Evolutionary conservation across 2,888 invertebrate genomes (phyloP).

Genomic region (Pterobdella sp.): DNA sequence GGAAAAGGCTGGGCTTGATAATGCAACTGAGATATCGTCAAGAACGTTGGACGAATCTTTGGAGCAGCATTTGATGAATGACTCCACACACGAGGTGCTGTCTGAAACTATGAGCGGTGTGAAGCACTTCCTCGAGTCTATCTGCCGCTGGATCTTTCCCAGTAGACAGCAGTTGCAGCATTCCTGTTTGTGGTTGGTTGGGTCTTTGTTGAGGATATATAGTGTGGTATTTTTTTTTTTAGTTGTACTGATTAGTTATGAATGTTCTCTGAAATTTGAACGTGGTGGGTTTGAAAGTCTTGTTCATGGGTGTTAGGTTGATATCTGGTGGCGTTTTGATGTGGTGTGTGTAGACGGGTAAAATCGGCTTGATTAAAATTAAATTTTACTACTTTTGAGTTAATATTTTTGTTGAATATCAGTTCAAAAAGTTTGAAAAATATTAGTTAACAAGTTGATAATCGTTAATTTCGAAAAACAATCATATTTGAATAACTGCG

Average conservation of each 20-base stretch:
- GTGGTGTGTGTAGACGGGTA: no score
- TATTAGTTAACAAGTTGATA: no score
- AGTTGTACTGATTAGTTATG: not conserved
- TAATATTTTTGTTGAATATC: no score
- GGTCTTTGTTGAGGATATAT: not conserved
- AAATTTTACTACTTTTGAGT: no score
- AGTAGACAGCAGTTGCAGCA: slow-evolving; percentile 49
- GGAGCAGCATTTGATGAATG: slow-evolving; percentile 44
- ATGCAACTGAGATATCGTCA: not conserved
- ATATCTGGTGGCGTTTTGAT: no score
- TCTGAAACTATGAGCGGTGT: slow-evolving; percentile 26
- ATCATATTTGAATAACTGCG: no score
- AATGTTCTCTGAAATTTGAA: not conserved
- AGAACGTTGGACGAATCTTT: not conserved
- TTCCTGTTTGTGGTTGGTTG: slow-evolving; percentile 39
- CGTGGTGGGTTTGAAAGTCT: not conserved
- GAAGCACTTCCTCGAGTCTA: slow-evolving; percentile 38
- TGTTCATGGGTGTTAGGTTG: no score
- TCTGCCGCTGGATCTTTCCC: slow-evolving; percentile 41
- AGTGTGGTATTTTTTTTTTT: not conserved
- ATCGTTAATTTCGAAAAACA: no score
- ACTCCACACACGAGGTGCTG: slow-evolving; percentile 40
- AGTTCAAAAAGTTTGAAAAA: no score
- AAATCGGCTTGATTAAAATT: no score
- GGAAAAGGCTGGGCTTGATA: not conserved